Base-by-base conservation (phyloP, 2,888 invertebrate genomes). In the Epinotia nisella region DNA sequence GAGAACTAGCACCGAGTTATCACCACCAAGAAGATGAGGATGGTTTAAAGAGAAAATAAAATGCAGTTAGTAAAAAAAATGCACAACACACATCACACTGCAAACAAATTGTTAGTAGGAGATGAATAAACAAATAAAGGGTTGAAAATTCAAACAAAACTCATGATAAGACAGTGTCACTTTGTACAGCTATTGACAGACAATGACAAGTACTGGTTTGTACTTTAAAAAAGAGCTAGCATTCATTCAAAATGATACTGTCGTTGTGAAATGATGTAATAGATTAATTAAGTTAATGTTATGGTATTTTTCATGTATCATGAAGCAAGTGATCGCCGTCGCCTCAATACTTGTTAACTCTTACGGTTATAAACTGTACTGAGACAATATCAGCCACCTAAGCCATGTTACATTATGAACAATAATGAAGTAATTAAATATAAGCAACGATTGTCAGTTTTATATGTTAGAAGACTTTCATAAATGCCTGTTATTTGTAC, bases 1-100 rank as follows among this genome's bases (percentile, higher is more conserved):
- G 83, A 79, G 79, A 83, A 82, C 84, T 91, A 92, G 92, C 91
- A 92, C 92, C 92, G 83, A 84, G 83, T 85, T 84, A 88, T 89
- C 85, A 85, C 90, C 89, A 88, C 87, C 84, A 85, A 83, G 83
- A 80, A 82, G 78, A 84, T 81, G 83, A 81, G 81, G 78, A 83
- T 82, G 80, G 79, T 79, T 77, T 77, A 79, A 76, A 78, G 83
- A 76, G 75, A 80, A 79, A 79, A 77, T 80, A 79, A 80, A 71
- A 81, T 87, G 90, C 88, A 83, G 90, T 92, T 92, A 92, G 92
- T 92, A 87, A 82, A 61, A n/a, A 49, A 80, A 76, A 76, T 79
- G 82, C 84, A 86, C 82, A 84, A 80, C 81, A 81, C 82, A 87
- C 84, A 85, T 84, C 85, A 90, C 85, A 86, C 84, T 80, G 83